phyloP scores from a whole-genome alignment of 2,888 invertebrate species.

The Ypsolopha scabrella region DNA sequence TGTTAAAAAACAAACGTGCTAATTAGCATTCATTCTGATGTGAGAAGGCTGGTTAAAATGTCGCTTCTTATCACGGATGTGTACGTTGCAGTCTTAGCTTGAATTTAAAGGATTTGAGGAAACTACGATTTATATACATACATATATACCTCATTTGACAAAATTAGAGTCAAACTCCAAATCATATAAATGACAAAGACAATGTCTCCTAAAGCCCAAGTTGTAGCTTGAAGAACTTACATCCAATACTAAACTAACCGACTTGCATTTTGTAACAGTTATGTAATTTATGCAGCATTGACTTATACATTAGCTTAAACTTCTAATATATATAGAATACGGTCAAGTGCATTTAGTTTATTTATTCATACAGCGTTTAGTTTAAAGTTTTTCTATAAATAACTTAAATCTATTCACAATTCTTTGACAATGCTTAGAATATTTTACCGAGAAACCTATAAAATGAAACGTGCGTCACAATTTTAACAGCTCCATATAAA shows the following conservation, averaged over 20 bases:
- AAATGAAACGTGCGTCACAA: too few species aligned
- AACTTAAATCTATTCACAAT: not conserved
- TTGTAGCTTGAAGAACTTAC: not conserved
- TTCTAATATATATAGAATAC: not conserved
- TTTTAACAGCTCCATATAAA: too few species aligned
- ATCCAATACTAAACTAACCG: not conserved
- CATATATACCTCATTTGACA: too few species aligned
- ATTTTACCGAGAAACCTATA: too few species aligned
- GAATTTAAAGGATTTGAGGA: too few species aligned
- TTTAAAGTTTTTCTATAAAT: not conserved
- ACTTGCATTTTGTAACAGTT: not conserved
- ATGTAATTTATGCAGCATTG: slow-evolving; percentile 1
- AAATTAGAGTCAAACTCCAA: slow-evolving; percentile 1
- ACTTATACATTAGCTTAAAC: not conserved
- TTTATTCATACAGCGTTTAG: not conserved
- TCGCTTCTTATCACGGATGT: slow-evolving; percentile 43
- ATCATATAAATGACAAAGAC: not conserved
- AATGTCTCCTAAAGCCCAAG: not conserved
- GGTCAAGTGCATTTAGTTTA: slow-evolving; percentile 3
- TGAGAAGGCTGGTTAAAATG: slow-evolving; percentile 38
- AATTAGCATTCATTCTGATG: slow-evolving; percentile 62
- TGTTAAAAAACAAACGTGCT: slow-evolving; percentile 54
- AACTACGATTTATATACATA: too few species aligned
- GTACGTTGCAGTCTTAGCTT: slow-evolving; percentile 10
- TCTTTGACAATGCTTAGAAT: too few species aligned